Evolutionary conservation across 2,113 vertebrate species (phyloP).

Genomic region (Corydoras sp.): DNA sequence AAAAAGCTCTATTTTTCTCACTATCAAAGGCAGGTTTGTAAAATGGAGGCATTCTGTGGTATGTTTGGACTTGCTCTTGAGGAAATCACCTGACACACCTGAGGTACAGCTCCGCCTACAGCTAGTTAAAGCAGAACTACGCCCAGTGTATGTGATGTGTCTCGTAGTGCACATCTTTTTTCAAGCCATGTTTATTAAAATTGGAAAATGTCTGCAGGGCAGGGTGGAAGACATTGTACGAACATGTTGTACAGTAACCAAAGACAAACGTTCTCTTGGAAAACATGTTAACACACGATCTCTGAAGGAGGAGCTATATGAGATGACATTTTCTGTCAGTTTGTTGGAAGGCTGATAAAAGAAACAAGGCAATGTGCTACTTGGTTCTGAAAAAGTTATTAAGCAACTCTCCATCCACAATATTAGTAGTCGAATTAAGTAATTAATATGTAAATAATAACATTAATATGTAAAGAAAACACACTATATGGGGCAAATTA

Average conservation of each 20-base stretch:
- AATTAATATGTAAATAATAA: too few species aligned
- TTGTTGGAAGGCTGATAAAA: neutral
- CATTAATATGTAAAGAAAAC: too few species aligned
- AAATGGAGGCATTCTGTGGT: conserved; percentile 34
- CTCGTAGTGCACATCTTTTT: conserved; percentile 10
- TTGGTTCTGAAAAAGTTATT: neutral
- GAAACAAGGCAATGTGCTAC: neutral
- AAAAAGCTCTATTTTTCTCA: neutral
- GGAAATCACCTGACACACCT: conserved; percentile 45
- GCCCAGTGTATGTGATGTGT: conserved; percentile 17
- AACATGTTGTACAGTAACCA: conserved; percentile 5
- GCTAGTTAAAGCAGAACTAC: conserved; percentile 11
- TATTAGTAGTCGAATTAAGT: neutral
- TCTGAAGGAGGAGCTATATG: conserved; percentile 20
- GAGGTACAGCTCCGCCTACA: conserved; percentile 39
- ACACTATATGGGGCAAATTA: too few species aligned
- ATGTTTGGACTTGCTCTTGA: conserved; percentile 52
- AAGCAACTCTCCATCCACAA: too few species aligned
- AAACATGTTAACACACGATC: neutral
- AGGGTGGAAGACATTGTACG: conserved; percentile 1
- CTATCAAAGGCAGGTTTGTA: neutral
- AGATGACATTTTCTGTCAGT: neutral
- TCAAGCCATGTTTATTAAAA: conserved; percentile 13
- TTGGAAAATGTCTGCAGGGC: conserved; percentile 39
- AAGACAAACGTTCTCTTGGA: neutral